phyloP scores from a whole-genome alignment of 2,113 vertebrate species.

The Variabilichromis moorii region DNA sequence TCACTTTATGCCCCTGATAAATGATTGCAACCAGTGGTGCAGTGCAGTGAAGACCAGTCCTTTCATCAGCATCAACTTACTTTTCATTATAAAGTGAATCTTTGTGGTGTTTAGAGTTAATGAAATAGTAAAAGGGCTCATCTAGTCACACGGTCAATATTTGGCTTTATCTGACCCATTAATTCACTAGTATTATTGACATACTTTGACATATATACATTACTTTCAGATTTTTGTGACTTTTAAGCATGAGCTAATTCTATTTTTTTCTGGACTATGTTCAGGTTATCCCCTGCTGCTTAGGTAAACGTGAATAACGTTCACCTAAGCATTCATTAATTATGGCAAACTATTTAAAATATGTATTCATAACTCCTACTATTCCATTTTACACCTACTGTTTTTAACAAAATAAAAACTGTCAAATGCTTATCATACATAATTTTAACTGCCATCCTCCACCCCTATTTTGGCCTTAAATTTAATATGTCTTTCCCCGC shows the following conservation, averaged over 20 bases:
- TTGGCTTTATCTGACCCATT: neutral
- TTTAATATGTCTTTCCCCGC: fast-evolving
- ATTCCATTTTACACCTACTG: neutral
- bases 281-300: neutral
- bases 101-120: neutral
- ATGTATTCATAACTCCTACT: neutral
- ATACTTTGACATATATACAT: neutral
- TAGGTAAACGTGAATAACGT: neutral
- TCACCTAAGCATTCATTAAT: neutral
- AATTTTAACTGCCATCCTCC: fast-evolving
- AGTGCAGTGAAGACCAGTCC: neutral
- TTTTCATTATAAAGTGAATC: neutral
- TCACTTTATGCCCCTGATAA: conserved; percentile 1
- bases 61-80: neutral
- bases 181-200: neutral
- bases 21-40: neutral
- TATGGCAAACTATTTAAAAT: neutral
- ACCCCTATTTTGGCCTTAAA: neutral
- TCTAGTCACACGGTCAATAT: neutral
- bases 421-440: neutral
- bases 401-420: neutral
- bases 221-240: neutral
- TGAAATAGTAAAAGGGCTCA: neutral
- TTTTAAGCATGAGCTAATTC: neutral
- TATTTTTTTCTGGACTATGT: neutral